Evolutionary conservation across 2,113 vertebrate species (phyloP), one percentile per base, ranked within the genome.

Genomic region (Taurulus bubalis): DNA sequence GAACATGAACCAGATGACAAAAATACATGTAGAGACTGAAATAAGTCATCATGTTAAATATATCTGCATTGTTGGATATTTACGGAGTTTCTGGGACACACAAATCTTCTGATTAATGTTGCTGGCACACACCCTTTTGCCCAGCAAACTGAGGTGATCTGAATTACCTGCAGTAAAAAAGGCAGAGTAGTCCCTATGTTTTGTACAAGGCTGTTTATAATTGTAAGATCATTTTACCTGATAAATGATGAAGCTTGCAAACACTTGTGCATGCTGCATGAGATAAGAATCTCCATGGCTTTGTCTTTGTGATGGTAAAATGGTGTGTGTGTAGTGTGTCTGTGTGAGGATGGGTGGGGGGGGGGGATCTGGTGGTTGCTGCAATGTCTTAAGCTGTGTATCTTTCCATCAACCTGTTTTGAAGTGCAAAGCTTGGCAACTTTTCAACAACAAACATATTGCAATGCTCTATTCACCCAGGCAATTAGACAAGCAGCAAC

Each of bases 261-360:
- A 77, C 80, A 87, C 40, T 42, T 82, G 58, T 80, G 56, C 68
- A 84, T 63, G 82, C 75, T 65, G 80, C 34, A 77, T 82, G 60
- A 80, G 92, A 92, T 93, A 89, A 49, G 12, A 64, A 91, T 91
- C 89, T 70, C 40, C 68, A 60, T 53, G 40, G 9, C 67, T 90
- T 84, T 84, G 64, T 86, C 77, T 85, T 45, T 77, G 70, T 79
- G 73, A 68, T 59, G 72, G 59, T 83, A 82, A 79, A 87, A 76
- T 16, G 10, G 56, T 60, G 77, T 85, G 63, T 20, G 68, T 71
- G 1, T 67, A n/a, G 79, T 60, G 42, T 40, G 4, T 64, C 32
- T 53, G 10, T 47, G 20, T 26, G 45, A 9, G 22, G 2, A 32
- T 8, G 30, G 6, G 36, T 30, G 59, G 75, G 22, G 34, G 6